Percentiles rank a stretch among this genome's conserved stretches.
phyloP scores from a whole-genome alignment of 2,113 vertebrate genomes.

The Cyanoramphus novaezelandiae region DNA sequence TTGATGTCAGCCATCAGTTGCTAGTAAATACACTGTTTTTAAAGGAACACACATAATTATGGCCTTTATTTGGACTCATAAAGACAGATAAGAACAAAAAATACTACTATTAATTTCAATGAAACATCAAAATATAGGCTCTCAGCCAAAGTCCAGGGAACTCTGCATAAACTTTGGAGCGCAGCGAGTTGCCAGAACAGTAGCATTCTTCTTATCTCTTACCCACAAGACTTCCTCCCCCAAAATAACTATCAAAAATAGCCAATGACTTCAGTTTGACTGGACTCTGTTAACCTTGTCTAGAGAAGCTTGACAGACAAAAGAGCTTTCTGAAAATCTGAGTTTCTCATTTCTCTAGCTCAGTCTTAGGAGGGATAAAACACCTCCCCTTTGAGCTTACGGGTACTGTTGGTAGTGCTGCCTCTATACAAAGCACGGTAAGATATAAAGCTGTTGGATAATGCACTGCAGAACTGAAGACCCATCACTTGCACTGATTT shows the following conservation, averaged over 20 bases:
- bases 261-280: conserved; percentile 7
- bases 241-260: conserved; percentile 31
- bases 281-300: neutral
- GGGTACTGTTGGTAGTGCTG: neutral
- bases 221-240: neutral
- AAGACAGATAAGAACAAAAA: conserved; percentile 54
- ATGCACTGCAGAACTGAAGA: neutral
- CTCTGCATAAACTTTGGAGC: neutral
- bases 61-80: conserved; percentile 58
- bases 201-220: neutral
- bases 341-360: neutral
- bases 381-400: neutral
- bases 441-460: neutral
- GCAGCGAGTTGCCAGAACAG: neutral
- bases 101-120: conserved; percentile 50
- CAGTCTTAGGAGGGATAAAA: neutral
- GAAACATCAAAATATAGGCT: conserved; percentile 23
- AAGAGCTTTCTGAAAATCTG: neutral
- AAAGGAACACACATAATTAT: conserved; percentile 40
- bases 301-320: neutral
- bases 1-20: conserved; percentile 41
- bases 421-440: neutral
- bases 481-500: neutral
- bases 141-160: neutral
- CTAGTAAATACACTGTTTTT: conserved; percentile 2